phyloP scores from a whole-genome alignment of 2,113 vertebrate species.

The Otis tarda region DNA sequence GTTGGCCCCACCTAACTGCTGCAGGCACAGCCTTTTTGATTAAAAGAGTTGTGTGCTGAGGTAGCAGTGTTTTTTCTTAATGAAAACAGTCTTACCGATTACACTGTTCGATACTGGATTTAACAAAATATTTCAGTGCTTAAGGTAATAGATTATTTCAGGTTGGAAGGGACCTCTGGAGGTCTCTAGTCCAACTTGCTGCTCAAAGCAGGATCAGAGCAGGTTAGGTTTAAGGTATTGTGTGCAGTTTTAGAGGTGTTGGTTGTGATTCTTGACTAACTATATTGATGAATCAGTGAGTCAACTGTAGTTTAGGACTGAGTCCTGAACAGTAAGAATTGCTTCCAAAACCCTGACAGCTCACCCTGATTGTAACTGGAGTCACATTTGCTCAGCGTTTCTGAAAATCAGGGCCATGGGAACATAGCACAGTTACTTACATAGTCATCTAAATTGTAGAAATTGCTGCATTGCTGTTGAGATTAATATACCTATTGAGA shows the following conservation, averaged over 20 bases:
- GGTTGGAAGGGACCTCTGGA: not conserved
- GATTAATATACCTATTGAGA: not conserved
- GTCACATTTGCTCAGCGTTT: not conserved
- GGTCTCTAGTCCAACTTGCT: not conserved
- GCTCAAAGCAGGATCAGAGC: not conserved
- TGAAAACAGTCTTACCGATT: not conserved
- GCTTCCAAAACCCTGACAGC: not conserved
- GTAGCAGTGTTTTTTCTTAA: not conserved
- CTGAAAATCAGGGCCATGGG: not conserved
- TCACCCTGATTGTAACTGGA: not conserved
- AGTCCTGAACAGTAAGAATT: not conserved
- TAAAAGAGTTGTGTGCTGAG: not conserved
- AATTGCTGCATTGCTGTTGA: not conserved
- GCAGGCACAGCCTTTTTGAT: not conserved
- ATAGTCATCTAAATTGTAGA: not conserved
- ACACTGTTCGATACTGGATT: not conserved
- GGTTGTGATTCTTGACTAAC: not conserved
- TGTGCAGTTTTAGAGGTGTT: not conserved
- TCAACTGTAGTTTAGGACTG: not conserved
- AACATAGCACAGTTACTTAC: not conserved
- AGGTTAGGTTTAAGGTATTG: not conserved
- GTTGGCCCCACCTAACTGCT: not conserved
- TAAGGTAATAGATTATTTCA: not conserved
- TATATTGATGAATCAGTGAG: not conserved
- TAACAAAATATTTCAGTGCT: not conserved